Percentiles rank a stretch among this genome's conserved stretches.
These are phyloP conservation scores for Fabriciana adippe DNA, from an alignment of 2,888 invertebrate genomes.

Conservation along the genomic window DNA sequence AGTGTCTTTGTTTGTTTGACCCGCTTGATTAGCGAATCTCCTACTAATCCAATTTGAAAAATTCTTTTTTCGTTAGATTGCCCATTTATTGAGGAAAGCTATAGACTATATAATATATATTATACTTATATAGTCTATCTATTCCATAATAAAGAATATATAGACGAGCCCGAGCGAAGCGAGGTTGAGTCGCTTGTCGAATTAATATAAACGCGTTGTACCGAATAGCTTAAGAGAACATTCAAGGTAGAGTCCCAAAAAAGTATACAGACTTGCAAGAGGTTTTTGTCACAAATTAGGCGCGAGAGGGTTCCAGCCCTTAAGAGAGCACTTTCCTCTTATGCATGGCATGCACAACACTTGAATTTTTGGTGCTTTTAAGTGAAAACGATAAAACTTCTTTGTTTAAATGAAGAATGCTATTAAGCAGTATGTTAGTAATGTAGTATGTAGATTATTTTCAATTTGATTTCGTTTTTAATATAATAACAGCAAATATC, in stretches of 20 bases:
- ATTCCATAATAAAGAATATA: no score
- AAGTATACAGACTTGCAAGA: slow-evolving; percentile 17
- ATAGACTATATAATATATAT: no score
- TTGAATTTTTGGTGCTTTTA: slow-evolving; percentile 38
- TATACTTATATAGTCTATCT: no score
- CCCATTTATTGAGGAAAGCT: no score
- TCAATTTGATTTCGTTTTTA: no score
- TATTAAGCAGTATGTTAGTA: background rate
- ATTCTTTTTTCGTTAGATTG: no score
- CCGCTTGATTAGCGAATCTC: no score
- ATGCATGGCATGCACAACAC: slow-evolving; percentile 35
- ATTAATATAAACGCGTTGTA: background rate
- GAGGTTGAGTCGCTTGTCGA: background rate
- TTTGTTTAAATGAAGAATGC: slow-evolving; percentile 4
- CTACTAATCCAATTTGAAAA: no score
- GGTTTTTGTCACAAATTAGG: slow-evolving; percentile 34
- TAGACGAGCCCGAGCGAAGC: no score
- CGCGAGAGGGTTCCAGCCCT: slow-evolving; percentile 33
- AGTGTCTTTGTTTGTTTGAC: no score
- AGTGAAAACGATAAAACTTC: slow-evolving; percentile 26
- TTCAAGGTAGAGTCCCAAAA: slow-evolving; percentile 14
- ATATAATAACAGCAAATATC: no score
- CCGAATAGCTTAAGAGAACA: slow-evolving; percentile 19
- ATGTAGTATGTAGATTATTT: no score
- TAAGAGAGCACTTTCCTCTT: slow-evolving; percentile 30